A percentile compares a stretch with the other conserved stretches of the same genome.
Evolutionary conservation across 92 coral and sea anemone species (phyloP).

Genomic region (Plumapathes pennacea): DNA sequence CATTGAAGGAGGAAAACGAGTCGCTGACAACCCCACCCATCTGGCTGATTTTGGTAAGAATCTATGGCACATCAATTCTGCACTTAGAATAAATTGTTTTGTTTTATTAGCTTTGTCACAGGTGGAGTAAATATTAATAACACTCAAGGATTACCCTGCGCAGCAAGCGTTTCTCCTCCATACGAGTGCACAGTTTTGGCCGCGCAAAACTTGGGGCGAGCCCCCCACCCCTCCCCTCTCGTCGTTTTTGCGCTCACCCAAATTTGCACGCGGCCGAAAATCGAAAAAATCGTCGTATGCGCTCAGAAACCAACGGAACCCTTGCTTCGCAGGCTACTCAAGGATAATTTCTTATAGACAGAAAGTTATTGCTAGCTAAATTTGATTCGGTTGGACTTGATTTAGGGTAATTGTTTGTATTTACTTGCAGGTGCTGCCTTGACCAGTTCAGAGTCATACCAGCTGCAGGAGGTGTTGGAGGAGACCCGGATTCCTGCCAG

Average conservation of each 20-base stretch:
- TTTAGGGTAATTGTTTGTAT: not conserved
- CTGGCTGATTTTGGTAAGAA: slow-evolving; percentile 98
- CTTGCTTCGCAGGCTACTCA: not conserved
- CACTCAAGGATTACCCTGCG: too few species aligned
- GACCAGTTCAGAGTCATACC: slow-evolving; percentile 90
- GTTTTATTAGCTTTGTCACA: not conserved
- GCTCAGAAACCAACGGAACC: too few species aligned
- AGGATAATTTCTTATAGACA: not conserved
- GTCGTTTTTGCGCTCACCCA: too few species aligned
- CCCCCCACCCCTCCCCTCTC: too few species aligned
- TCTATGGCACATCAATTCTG: too few species aligned
- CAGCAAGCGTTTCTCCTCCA: too few species aligned
- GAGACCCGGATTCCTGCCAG: slow-evolving; percentile 83
- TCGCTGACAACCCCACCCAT: slow-evolving; percentile 96
- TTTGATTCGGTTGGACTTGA: not conserved
- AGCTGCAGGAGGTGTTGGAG: slow-evolving; percentile 90
- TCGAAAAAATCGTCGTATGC: too few species aligned
- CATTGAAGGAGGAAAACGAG: slow-evolving; percentile 97
- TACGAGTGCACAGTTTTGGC: too few species aligned
- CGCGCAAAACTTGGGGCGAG: too few species aligned
- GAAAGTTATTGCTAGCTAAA: not conserved
- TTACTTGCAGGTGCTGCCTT: slow-evolving; percentile 80
- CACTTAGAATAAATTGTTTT: not conserved
- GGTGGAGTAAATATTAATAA: too few species aligned
- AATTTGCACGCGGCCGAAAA: too few species aligned